Conservation (phyloP, 1,140 invertebrate species). For the Stegodyphus mimosarum region DNA sequence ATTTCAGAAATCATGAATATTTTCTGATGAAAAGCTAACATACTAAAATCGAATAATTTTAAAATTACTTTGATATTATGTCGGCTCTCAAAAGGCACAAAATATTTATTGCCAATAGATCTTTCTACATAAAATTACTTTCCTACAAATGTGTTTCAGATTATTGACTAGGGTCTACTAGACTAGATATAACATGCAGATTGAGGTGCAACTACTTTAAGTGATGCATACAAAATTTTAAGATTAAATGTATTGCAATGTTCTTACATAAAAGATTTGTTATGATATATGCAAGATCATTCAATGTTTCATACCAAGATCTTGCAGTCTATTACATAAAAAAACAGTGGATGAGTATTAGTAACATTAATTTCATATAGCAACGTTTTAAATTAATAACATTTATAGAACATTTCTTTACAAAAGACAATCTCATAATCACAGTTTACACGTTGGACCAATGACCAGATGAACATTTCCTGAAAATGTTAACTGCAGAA, state of each 20-base stretch:
- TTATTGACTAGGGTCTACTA: not conserved
- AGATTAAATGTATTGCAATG: not conserved
- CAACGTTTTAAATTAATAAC: not conserved
- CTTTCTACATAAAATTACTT: not conserved
- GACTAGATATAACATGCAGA: too few species aligned
- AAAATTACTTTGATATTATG: too few species aligned
- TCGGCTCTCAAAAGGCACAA: not conserved
- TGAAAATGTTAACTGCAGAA: constrained; percentile 1
- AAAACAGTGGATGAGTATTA: not conserved
- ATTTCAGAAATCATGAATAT: too few species aligned
- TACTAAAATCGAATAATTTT: too few species aligned
- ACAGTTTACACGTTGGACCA: constrained; percentile 33
- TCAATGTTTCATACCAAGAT: not conserved
- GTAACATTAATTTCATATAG: not conserved
- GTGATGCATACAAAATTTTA: not conserved
- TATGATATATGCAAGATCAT: not conserved
- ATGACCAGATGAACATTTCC: constrained; percentile 28
- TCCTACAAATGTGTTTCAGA: not conserved
- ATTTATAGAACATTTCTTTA: not conserved
- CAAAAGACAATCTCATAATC: not conserved
- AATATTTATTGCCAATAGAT: not conserved
- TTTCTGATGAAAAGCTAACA: too few species aligned
- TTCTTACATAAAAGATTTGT: not conserved
- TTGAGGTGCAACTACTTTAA: not conserved
- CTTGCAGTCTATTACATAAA: not conserved